Evolutionary conservation across 2,888 invertebrate genomes (phyloP).

Genomic region (Temnothorax ravouxi): DNA sequence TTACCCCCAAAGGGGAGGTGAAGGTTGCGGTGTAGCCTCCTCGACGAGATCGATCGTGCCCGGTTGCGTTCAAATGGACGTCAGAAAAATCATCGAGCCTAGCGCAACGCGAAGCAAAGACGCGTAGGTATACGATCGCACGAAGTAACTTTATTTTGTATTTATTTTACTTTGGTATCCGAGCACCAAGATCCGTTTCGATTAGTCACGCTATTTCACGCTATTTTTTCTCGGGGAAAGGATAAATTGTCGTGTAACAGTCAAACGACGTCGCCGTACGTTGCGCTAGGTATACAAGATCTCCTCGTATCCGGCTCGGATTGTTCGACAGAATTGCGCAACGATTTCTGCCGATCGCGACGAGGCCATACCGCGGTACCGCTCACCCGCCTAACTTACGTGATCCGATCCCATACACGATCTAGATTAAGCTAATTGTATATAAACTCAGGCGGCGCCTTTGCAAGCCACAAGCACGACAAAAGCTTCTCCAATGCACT

Average conservation of each 20-base stretch:
- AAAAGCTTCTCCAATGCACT: slow-evolving; percentile 28
- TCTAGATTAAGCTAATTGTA: slow-evolving; percentile 45
- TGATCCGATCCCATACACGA: slow-evolving; percentile 31
- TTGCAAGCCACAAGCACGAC: slow-evolving; percentile 29
- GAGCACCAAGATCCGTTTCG: not conserved
- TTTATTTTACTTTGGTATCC: not conserved
- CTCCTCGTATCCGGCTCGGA: not conserved
- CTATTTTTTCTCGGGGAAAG: not conserved
- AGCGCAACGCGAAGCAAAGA: not conserved
- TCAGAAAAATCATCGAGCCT: not conserved
- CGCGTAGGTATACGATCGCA: not conserved
- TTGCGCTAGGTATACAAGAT: not conserved
- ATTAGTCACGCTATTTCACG: not conserved
- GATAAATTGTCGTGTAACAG: slow-evolving; percentile 16
- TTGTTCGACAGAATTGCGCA: slow-evolving; percentile 28
- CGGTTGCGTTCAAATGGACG: not conserved
- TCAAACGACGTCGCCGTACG: not conserved
- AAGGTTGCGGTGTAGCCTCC: slow-evolving; percentile 40
- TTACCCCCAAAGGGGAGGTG: not conserved
- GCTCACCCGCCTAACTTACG: slow-evolving; percentile 1
- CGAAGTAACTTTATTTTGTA: not conserved
- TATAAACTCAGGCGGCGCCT: slow-evolving; percentile 41
- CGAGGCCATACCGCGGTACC: slow-evolving; percentile 42
- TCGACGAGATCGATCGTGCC: slow-evolving; percentile 2
- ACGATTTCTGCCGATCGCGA: slow-evolving; percentile 20